phyloP scores from a whole-genome alignment of 35 echinoderm and acorn worm genomes.

The Anneissia japonica region DNA sequence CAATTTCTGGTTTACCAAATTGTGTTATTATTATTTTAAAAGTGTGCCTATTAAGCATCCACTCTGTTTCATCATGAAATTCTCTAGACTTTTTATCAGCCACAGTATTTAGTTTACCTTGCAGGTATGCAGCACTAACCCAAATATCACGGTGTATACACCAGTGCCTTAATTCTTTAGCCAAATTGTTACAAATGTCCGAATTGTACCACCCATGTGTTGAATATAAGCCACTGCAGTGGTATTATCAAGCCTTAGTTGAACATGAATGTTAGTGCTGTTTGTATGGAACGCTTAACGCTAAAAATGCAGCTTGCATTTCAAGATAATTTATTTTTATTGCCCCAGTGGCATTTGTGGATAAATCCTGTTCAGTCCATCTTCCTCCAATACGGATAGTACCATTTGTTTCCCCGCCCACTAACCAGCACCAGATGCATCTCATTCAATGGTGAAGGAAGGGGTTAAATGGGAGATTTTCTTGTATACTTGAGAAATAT shows the following conservation, averaged over 20 bases:
- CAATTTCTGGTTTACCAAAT: constrained; percentile 45
- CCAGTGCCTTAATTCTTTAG: constrained; percentile 43
- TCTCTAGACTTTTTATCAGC: constrained; percentile 13
- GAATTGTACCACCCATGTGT: constrained; percentile 58
- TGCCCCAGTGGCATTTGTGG: background rate
- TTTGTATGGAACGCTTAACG: constrained; percentile 12
- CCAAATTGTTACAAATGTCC: constrained; percentile 17
- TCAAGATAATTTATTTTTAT: constrained; percentile 47
- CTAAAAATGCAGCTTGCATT: constrained; percentile 26
- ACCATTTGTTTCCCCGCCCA: constrained; percentile 21
- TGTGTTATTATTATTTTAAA: constrained; percentile 13
- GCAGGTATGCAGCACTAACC: constrained; percentile 42
- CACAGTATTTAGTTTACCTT: constrained; percentile 27
- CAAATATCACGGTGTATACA: constrained; percentile 35
- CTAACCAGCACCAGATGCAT: constrained; percentile 37
- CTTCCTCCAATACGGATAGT: constrained; percentile 15
- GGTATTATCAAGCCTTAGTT: constrained; percentile 38
- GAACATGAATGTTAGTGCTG: constrained; percentile 8
- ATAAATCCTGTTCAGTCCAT: constrained; percentile 16
- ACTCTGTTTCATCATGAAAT: constrained; percentile 44
- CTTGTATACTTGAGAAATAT: background rate
- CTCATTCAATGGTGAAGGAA: background rate
- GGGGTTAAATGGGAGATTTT: background rate
- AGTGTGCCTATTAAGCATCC: constrained; percentile 21
- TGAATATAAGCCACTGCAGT: constrained; percentile 58